A percentile compares a stretch with the other conserved stretches of the same genome.
Conservation (phyloP, 2,113 vertebrate genomes). For the Aspidoscelis tigris region DNA sequence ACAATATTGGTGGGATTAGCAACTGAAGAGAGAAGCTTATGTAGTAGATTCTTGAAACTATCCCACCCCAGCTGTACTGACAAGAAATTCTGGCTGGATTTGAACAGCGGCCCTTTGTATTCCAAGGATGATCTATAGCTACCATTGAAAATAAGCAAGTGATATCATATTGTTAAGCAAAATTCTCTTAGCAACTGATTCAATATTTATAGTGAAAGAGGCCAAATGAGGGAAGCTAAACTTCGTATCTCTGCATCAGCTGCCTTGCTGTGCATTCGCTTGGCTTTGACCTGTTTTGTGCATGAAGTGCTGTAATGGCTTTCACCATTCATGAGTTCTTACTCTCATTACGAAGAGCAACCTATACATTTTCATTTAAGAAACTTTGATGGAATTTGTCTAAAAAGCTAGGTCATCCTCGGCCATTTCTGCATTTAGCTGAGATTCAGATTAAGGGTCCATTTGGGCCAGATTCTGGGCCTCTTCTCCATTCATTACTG, state of each 20-base stretch:
- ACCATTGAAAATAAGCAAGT: constrained; percentile 54
- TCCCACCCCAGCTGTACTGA: constrained; percentile 61
- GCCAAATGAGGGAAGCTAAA: constrained; percentile 35
- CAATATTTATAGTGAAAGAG: constrained; percentile 60
- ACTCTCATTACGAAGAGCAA: constrained; percentile 54
- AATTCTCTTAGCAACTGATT: constrained; percentile 65
- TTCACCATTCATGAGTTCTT: constrained; percentile 10
- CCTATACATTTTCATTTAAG: neutral
- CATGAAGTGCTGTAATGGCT: constrained; percentile 14
- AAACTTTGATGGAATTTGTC: constrained; percentile 27
- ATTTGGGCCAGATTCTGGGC: no score
- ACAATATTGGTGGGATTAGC: neutral
- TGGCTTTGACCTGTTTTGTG: neutral
- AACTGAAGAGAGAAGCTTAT: constrained; percentile 48
- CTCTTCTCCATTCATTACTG: no score
- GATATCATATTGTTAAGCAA: constrained; percentile 58
- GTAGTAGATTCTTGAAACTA: constrained; percentile 34
- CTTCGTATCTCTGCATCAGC: constrained; percentile 25
- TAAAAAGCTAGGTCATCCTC: neutral
- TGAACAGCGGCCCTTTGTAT: constrained; percentile 47
- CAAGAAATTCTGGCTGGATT: constrained; percentile 43
- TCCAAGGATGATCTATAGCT: constrained; percentile 48
- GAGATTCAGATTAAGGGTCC: no score
- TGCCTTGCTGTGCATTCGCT: neutral
- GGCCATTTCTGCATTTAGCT: no score